Evolutionary conservation across 1,140 invertebrate genomes (phyloP).

Genomic region (Argopecten irradians): DNA sequence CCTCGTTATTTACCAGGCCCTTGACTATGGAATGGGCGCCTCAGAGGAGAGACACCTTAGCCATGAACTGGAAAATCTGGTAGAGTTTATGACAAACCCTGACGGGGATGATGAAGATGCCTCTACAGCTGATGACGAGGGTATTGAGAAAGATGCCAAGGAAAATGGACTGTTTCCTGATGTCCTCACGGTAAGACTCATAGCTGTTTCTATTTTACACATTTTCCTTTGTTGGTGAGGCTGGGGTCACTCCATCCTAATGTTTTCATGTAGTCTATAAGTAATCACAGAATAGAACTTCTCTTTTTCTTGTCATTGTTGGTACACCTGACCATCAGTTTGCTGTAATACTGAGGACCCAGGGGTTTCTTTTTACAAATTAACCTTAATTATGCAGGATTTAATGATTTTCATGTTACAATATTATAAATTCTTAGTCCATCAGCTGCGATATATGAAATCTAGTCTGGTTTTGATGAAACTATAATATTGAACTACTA

Average conservation of each 20-base stretch:
- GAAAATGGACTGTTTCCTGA: slow-evolving; percentile 69
- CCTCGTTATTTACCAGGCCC: slow-evolving; percentile 88
- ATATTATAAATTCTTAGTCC: no score
- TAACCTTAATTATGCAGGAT: no score
- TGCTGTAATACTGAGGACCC: no score
- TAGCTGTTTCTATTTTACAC: neutral
- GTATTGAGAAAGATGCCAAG: slow-evolving; percentile 70
- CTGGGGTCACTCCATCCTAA: neutral
- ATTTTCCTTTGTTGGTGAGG: neutral
- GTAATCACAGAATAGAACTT: no score
- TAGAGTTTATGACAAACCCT: slow-evolving; percentile 86
- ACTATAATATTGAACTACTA: no score
- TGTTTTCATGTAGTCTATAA: no score
- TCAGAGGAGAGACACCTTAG: slow-evolving; percentile 91
- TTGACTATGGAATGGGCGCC: slow-evolving; percentile 89
- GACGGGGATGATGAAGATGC: slow-evolving; percentile 58
- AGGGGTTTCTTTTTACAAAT: no score
- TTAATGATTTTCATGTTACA: no score
- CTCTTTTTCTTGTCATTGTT: no score
- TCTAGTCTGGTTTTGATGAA: no score
- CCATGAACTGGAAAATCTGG: slow-evolving; percentile 88
- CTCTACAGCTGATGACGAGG: slow-evolving; percentile 70
- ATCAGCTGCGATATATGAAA: no score
- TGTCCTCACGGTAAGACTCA: slow-evolving; percentile 69
- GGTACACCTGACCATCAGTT: no score